A percentile compares a stretch with the other conserved stretches of the same genome.
These are phyloP conservation scores for Carcinoscorpius rotundicauda DNA, from an alignment of 1,140 invertebrate genomes.

Conservation along the genomic window DNA sequence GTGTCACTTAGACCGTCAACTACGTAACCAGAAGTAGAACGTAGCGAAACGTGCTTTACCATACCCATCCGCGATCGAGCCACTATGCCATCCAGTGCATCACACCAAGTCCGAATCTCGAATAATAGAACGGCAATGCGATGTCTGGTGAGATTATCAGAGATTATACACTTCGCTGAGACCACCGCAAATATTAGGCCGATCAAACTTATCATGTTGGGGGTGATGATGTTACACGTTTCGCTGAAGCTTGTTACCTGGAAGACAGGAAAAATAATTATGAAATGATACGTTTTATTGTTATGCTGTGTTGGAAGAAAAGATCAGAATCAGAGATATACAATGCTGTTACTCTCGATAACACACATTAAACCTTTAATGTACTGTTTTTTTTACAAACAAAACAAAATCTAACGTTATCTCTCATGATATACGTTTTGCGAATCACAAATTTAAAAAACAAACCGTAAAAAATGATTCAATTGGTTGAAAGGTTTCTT, in stretches of 20 bases:
- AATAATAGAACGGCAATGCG: slow-evolving; percentile 56
- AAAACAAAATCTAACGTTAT: no score
- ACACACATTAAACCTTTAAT: no score
- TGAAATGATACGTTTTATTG: no score
- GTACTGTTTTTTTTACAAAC: no score
- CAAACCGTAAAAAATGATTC: no score
- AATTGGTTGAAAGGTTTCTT: no score
- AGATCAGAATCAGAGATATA: no score
- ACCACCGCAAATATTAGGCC: slow-evolving; percentile 56
- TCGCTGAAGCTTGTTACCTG: slow-evolving; percentile 39
- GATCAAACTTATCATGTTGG: slow-evolving; percentile 59
- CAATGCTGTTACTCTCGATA: no score
- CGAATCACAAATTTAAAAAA: no score
- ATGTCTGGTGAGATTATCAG: slow-evolving; percentile 42
- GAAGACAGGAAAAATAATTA: neutral
- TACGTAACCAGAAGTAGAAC: slow-evolving; percentile 50
- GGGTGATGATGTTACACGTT: slow-evolving; percentile 52
- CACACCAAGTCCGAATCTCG: slow-evolving; percentile 58
- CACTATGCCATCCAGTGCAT: slow-evolving; percentile 64
- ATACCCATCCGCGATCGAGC: slow-evolving; percentile 41
- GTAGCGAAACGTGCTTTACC: slow-evolving; percentile 43
- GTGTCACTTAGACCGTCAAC: slow-evolving; percentile 43
- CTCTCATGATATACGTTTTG: no score
- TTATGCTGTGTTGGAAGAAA: no score
- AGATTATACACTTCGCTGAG: slow-evolving; percentile 52